phyloP scores from a whole-genome alignment of 2,113 vertebrate species.

The Amblyornis subalaris region DNA sequence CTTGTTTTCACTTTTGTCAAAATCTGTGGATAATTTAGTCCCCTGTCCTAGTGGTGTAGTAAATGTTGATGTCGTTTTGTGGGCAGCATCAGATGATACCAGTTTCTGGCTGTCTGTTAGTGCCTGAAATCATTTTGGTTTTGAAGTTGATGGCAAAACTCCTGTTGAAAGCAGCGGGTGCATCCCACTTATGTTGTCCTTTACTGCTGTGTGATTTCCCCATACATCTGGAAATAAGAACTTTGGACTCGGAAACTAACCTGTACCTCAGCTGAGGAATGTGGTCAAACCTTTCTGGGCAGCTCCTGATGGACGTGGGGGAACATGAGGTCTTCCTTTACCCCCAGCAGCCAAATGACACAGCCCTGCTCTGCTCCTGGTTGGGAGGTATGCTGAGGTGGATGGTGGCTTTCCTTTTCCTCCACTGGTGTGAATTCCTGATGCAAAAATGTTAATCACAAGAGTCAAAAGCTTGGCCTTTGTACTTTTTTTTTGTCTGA shows the following conservation, averaged over 20 bases:
- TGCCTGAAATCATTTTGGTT: background rate
- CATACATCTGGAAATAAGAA: constrained; percentile 45
- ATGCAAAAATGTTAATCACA: rapidly evolving
- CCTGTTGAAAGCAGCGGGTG: background rate
- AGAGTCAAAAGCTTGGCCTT: background rate
- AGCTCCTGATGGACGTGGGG: background rate
- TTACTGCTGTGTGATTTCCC: background rate
- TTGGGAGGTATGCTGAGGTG: background rate
- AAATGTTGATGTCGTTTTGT: background rate
- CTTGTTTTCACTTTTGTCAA: background rate
- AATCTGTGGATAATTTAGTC: background rate
- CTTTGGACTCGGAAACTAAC: constrained; percentile 20
- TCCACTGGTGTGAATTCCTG: background rate
- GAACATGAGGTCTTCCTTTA: background rate
- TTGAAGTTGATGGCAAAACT: background rate
- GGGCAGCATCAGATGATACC: background rate
- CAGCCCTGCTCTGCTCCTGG: background rate
- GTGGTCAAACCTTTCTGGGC: background rate
- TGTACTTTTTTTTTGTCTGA: background rate
- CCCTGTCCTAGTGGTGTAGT: background rate
- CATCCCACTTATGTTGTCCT: background rate
- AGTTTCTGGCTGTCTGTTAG: background rate
- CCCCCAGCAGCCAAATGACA: background rate
- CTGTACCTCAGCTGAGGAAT: constrained; percentile 30
- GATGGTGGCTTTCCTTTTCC: background rate